Conservation (phyloP, 1,140 invertebrate genomes). For the Dreissena rostriformis region DNA sequence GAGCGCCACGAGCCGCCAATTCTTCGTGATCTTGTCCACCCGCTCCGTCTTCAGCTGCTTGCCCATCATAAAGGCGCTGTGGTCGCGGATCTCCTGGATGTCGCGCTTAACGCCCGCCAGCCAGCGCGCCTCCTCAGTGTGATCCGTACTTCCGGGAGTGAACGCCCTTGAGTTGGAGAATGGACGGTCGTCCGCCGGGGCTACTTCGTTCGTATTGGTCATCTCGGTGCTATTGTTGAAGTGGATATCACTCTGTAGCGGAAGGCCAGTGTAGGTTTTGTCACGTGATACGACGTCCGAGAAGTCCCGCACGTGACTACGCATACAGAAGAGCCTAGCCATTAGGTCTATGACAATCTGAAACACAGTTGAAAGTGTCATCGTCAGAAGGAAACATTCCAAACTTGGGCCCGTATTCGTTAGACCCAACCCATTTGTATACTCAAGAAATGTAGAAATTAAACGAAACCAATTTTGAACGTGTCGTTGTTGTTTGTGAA, state of each 20-base stretch:
- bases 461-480: no score
- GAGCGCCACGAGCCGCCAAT: slow-evolving; percentile 79
- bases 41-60: slow-evolving; percentile 70
- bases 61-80: slow-evolving; percentile 67
- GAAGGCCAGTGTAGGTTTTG: background rate
- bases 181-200: background rate
- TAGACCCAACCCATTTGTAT: no score
- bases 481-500: no score
- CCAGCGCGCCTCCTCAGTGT: slow-evolving; percentile 29
- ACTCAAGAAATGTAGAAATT: no score
- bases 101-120: slow-evolving; percentile 70
- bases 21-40: slow-evolving; percentile 71
- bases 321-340: slow-evolving; percentile 76
- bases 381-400: no score
- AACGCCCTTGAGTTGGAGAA: slow-evolving; percentile 44
- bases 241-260: background rate
- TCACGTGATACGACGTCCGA: slow-evolving; percentile 28
- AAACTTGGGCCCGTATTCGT: no score
- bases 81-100: slow-evolving; percentile 74
- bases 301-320: slow-evolving; percentile 62
- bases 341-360: slow-evolving; percentile 75
- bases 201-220: background rate
- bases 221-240: slow-evolving; percentile 18
- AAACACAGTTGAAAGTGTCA: slow-evolving; percentile 29
- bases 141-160: slow-evolving; percentile 58